Base-by-base conservation (phyloP, 2,113 vertebrate species). In the Hemicordylus capensis region DNA sequence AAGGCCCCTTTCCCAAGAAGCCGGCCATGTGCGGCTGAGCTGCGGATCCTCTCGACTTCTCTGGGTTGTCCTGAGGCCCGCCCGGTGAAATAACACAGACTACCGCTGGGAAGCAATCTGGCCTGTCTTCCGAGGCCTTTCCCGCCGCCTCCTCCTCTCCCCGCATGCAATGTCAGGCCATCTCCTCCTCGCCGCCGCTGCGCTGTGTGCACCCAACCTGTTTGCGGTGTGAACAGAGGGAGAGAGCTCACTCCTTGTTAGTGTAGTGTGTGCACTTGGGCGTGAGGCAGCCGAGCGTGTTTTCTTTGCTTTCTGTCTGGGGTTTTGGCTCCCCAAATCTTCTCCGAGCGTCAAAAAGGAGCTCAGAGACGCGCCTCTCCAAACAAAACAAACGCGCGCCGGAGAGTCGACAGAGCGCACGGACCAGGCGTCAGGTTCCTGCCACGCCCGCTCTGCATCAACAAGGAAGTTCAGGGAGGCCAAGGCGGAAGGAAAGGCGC, bases 31-130 rank as follows among this genome's bases (percentile, higher is more conserved):
- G 86, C 83, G 88, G 24, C 89, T 87, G 92, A 84, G 78, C 87
- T 94, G 89, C 83, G 89, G 91, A 90, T 90, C 89, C 90, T 88
- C 84, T 91, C 70, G 56, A 67, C 87, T 54, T 61, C 89, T 90
- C 86, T 87, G 89, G 75, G 76, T 91, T 91, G 91, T 87, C 87
- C 77, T 87, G 81, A 86, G 22, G 85, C 14, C 17, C 75, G 84
- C 77, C 88, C 86, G 89, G 90, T 87, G 90, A 89, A 88, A 84
- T 91, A 91, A 83, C 85, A 73, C 88, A 58, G 91, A 87, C 90
- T 83, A 86, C 80, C 81, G 72, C 74, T 84, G 63, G n/a, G 76
- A 83, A 77, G 67, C 87, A 92, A 75, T 11, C 78, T 48, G 31
- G 84, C 59, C 63, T 70, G 37, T 85, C 76, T 82, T 56, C 44